Evolutionary conservation across 2,797 vertebrate species (phyloP), one percentile per base, ranked within the genome.

Genomic region (Helostoma temminkii): DNA sequence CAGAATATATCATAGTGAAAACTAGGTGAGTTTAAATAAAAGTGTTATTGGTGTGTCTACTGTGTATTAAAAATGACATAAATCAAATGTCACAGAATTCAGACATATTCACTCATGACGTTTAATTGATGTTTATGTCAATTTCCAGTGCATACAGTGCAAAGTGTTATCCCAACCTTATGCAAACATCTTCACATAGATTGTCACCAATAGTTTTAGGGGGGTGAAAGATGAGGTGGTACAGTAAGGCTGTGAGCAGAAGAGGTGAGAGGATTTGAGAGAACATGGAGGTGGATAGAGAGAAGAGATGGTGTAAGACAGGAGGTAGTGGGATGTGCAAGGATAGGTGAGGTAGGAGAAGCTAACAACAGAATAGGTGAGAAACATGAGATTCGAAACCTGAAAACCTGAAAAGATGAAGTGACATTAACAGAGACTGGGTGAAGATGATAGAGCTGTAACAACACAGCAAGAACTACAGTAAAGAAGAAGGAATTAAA

Each of bases 151-250:
- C 37, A 30, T 9, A 24, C 2, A 28, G n/a, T 60, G 47, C n/a
- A 48, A 11, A 43, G 16, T 52, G 59, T 71, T 39, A 39, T 34
- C 46, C 24, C 53, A 50, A 34, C 39, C 21, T 53, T 26, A n/a
- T 21, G 32, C 52, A 50, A 49, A 73, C 14, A 19, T 18, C 32
- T 26, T 63, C 25, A 46, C 43, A 32, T 45, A 12, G 82, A 34
- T 39, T 72, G 73, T 59, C 55, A 71, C 22, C 52, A 36, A 71
- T 74, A 57, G 41, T 56, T 43, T 71, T 75, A 46, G 21, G 26
- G 66, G 18, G 26, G 57, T 55, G 61, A 63, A 57, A 26, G 43
- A 48, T 34, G 39, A 60, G 12, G 42, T 62, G 42, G 24, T 30
- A 30, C 28, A 30, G 28, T 15, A 50, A 19, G 22, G 56, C 68